Base-by-base conservation (phyloP, 2,113 vertebrate genomes). In the Corythaixoides concolor region DNA sequence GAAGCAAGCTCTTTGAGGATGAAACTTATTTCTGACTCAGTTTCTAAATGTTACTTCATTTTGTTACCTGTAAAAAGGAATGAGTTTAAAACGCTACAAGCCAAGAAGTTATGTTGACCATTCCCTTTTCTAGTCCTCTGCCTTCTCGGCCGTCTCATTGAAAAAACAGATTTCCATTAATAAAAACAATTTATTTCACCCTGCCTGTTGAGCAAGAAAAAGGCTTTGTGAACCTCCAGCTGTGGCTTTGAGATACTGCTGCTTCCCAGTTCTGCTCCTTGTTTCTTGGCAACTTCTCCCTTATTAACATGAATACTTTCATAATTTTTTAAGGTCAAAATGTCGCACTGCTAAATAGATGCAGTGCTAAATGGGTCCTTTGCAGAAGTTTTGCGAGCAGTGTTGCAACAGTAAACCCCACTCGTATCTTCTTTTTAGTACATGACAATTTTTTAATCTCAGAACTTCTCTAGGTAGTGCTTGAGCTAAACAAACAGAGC, bases 151-250 rank as follows among this genome's bases (percentile, higher is more conserved):
- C 52, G 49, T 82, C 58, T 58, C 53, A 49, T 6, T 88, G 77
- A 55, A 45, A 52, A 49, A 58, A 60, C 15, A 73, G 66, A 58
- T 90, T 88, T 79, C 79, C 75, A 73, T 94, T 80, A 93, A 73
- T 88, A 85, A 93, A 94, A 53, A 33, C 26, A 69, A 92, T 83
- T 83, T 86, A 73, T 67, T 90, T 93, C 67, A 30, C 53, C 68
- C 78, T 85, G 74, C 49, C 47, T 50, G 17, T 67, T 76, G 58
- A 93, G 75, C 39, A 79, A 64, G 74, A 45, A 28, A 52, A 85
- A 83, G 62, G 60, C 82, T 67, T 85, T 79, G 72, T 88, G 76
- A 43, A 28, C 21, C 76, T 67, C 85, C 79, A 88, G 85, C 90
- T 93, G 92, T 15, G 35, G 49, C 79, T 88, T 45, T 69, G 75